A percentile compares a stretch with the other conserved stretches of the same genome.
Evolutionary conservation across 2,888 invertebrate genomes (phyloP).

Genomic region (Lycia hirtaria): DNA sequence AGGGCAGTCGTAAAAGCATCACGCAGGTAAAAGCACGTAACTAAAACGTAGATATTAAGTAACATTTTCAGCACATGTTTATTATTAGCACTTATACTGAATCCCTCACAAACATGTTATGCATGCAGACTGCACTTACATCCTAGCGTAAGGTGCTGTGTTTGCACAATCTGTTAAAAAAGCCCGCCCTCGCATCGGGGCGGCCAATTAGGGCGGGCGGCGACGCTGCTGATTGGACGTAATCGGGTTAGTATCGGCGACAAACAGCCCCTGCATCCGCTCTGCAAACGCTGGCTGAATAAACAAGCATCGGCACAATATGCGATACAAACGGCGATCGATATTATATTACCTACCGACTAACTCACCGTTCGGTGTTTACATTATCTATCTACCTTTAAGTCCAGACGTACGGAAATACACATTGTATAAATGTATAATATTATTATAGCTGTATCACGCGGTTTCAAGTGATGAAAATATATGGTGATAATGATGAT

Average conservation of each 20-base stretch:
- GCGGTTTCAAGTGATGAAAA: too few relatives aligned
- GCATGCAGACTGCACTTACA: constrained; percentile 36
- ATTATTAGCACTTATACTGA: too few relatives aligned
- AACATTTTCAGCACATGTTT: too few relatives aligned
- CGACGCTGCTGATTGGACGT: constrained; percentile 82
- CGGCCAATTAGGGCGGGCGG: constrained; percentile 82
- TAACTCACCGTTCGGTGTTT: background rate
- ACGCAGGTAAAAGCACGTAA: too few relatives aligned
- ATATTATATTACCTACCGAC: background rate
- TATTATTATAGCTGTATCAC: too few relatives aligned
- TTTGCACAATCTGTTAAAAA: constrained; percentile 82
- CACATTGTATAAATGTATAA: too few relatives aligned
- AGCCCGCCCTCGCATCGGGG: constrained; percentile 77
- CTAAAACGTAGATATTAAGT: too few relatives aligned
- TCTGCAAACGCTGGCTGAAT: constrained; percentile 47
- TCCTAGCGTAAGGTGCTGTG: constrained; percentile 44
- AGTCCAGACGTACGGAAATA: too few relatives aligned
- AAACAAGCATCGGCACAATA: constrained; percentile 49
- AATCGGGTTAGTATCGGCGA: constrained; percentile 82
- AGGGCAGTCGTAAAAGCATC: too few relatives aligned
- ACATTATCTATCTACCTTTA: too few relatives aligned
- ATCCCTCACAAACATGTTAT: constrained; percentile 13
- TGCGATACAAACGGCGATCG: constrained; percentile 58
- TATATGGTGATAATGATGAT: too few relatives aligned
- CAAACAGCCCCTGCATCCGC: constrained; percentile 73